A percentile compares a stretch with the other conserved stretches of the same genome.
Evolutionary conservation across 2,113 vertebrate species (phyloP).

Genomic region (Corythornis madagascariensis): DNA sequence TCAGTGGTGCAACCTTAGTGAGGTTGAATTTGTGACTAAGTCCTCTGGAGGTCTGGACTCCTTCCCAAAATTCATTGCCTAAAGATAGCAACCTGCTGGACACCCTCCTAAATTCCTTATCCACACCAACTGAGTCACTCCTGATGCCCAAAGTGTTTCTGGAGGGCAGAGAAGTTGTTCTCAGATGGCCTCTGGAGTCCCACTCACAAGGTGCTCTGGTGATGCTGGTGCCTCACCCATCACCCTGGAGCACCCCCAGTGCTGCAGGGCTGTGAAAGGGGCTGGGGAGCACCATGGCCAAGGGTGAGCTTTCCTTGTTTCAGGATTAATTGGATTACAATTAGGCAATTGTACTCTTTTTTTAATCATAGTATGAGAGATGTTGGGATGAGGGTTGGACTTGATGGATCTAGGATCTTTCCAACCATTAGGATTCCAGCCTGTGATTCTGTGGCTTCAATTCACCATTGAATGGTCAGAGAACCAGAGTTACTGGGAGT

Average conservation of each 20-base stretch:
- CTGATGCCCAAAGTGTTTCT: neutral
- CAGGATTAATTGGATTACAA: neutral
- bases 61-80: conserved; percentile 29
- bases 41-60: conserved; percentile 11
- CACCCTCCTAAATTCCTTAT: conserved; percentile 20
- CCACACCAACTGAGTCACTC: neutral
- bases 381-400: too few species aligned
- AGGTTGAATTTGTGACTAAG: neutral
- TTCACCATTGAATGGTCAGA: neutral
- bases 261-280: neutral
- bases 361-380: neutral
- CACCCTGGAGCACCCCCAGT: neutral
- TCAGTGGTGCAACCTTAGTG: neutral
- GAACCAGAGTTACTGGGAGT: neutral
- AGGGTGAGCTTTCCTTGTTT: neutral
- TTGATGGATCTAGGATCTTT: too few species aligned
- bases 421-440: too few species aligned
- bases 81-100: conserved; percentile 36
- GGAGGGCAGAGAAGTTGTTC: conserved; percentile 9
- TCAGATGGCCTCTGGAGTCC: neutral
- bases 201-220: neutral
- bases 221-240: rapidly evolving
- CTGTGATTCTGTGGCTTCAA: too few species aligned
- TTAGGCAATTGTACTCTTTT: neutral
- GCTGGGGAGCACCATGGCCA: neutral